A percentile compares a stretch with the other conserved stretches of the same genome.
Conservation (phyloP, 2,888 invertebrate species). For the Reticulitermes lucifugus region DNA sequence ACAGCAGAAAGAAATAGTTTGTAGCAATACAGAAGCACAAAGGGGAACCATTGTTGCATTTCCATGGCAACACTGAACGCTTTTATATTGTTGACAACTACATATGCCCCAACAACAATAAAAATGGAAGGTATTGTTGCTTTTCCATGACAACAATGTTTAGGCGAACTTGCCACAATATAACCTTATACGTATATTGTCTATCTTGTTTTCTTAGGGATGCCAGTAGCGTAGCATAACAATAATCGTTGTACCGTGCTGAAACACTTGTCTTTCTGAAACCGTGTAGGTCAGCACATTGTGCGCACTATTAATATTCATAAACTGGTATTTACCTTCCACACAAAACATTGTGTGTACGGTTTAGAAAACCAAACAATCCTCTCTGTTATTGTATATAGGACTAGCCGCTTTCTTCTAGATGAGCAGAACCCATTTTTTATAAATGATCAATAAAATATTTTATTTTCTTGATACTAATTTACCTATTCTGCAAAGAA, state of each 20-base stretch:
- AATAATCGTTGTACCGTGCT: not conserved
- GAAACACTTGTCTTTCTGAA: not conserved
- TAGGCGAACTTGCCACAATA: too few relatives aligned
- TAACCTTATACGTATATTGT: too few relatives aligned
- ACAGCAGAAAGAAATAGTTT: too few relatives aligned
- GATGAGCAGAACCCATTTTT: not conserved
- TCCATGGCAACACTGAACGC: too few relatives aligned
- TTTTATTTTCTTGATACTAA: too few relatives aligned
- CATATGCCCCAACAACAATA: too few relatives aligned
- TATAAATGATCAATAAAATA: not conserved
- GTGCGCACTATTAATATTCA: not conserved
- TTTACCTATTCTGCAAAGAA: too few relatives aligned
- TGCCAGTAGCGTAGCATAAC: not conserved
- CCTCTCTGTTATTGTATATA: not conserved
- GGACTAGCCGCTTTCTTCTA: not conserved
- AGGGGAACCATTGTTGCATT: too few relatives aligned
- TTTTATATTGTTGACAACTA: too few relatives aligned
- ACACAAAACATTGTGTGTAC: not conserved
- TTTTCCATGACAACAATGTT: too few relatives aligned
- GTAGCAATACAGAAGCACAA: too few relatives aligned
- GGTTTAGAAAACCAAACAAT: not conserved
- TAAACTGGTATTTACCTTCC: not conserved
- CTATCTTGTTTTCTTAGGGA: not conserved
- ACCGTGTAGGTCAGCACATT: not conserved
- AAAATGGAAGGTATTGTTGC: too few relatives aligned